Evolutionary conservation across 2,888 invertebrate genomes (phyloP).

Genomic region (Doris montereyensis): DNA sequence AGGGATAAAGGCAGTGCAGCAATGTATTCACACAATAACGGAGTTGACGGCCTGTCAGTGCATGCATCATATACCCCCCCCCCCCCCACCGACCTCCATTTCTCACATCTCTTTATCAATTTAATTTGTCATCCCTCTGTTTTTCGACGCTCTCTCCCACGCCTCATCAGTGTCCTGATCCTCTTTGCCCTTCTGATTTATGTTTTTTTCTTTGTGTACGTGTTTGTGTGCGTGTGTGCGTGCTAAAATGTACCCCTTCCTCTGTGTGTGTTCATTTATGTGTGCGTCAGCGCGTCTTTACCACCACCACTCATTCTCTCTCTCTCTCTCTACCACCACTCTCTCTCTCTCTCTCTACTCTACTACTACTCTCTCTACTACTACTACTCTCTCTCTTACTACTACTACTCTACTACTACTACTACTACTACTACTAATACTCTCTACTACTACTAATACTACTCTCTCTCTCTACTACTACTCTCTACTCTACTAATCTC

Average conservation of each 20-base stretch:
- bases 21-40: no score
- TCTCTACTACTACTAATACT: neutral
- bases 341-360: neutral
- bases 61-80: no score
- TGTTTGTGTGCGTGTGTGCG: neutral
- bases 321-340: neutral
- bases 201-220: constrained; percentile 18
- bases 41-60: no score
- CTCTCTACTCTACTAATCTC: neutral
- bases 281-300: neutral
- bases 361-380: no score
- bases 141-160: neutral
- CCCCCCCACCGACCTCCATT: neutral
- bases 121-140: neutral
- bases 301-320: neutral
- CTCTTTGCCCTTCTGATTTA: neutral
- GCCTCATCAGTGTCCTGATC: neutral
- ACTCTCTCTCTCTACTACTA: neutral
- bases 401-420: no score
- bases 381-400: no score
- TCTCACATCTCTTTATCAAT: neutral
- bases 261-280: neutral
- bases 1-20: no score
- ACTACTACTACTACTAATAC: no score
- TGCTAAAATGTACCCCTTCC: neutral